phyloP scores from a whole-genome alignment of 2,888 invertebrate species.

The Alloplasta piceator region DNA sequence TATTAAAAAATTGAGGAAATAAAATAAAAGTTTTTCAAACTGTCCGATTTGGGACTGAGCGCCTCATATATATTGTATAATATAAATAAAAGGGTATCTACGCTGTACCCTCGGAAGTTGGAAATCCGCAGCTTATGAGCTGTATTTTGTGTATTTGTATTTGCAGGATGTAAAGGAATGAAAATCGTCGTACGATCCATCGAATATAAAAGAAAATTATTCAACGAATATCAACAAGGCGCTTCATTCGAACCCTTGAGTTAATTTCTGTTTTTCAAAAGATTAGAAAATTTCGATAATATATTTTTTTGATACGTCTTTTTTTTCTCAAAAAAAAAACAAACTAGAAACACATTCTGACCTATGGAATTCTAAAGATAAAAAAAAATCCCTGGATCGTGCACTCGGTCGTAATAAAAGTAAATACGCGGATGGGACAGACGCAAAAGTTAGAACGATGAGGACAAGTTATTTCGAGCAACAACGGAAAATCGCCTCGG shows the following conservation, averaged over 20 bases:
- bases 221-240: too few species aligned
- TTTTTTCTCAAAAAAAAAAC: not conserved
- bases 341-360: slow-evolving; percentile 12
- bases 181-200: slow-evolving; percentile 11
- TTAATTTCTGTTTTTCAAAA: not conserved
- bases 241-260: not conserved
- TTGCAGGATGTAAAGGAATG: not conserved
- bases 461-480: slow-evolving; percentile 32
- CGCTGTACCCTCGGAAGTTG: not conserved
- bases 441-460: slow-evolving; percentile 29
- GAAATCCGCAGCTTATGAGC: slow-evolving; percentile 23
- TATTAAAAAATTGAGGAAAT: too few species aligned
- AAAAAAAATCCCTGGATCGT: too few species aligned
- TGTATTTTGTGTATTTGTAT: slow-evolving; percentile 2
- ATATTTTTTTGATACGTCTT: not conserved
- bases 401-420: slow-evolving; percentile 26
- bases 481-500: slow-evolving; percentile 24
- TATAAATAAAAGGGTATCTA: not conserved
- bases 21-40: too few species aligned
- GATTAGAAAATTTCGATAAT: not conserved
- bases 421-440: slow-evolving; percentile 12
- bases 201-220: not conserved
- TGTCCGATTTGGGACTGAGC: too few species aligned
- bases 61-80: too few species aligned
- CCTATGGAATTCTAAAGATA: not conserved